These are phyloP conservation scores for Drosophila incognita DNA, from an alignment of 2,888 invertebrate species.

Conservation along the genomic window DNA sequence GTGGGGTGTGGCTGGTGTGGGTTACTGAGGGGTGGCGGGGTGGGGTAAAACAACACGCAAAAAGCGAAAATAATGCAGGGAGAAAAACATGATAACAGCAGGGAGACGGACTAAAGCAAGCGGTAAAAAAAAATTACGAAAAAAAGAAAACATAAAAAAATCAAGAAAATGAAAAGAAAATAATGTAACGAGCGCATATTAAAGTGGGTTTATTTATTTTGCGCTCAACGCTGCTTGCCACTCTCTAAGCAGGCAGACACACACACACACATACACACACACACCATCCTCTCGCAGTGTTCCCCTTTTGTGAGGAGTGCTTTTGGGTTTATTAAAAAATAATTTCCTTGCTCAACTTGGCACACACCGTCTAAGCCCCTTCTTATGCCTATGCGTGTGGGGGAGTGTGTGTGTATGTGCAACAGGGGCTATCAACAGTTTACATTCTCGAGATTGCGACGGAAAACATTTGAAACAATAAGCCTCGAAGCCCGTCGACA, in stretches of 20 bases:
- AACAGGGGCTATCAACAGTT: constrained; percentile 71
- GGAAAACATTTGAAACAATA: constrained; percentile 77
- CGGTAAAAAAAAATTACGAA: constrained; percentile 11
- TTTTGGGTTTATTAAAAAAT: constrained; percentile 81
- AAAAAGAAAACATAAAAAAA: constrained; percentile 49
- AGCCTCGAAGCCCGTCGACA: constrained; percentile 65
- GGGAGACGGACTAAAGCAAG: constrained; percentile 20
- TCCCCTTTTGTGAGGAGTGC: constrained; percentile 55
- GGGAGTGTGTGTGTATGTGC: constrained; percentile 17
- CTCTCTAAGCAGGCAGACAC: constrained; percentile 43
- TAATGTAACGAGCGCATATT: constrained; percentile 81
- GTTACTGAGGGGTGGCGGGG: neutral
- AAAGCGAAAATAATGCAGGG: constrained; percentile 28
- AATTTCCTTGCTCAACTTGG: constrained; percentile 77
- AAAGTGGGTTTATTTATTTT: constrained; percentile 81
- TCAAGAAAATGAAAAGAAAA: constrained; percentile 80
- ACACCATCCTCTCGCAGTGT: constrained; percentile 14
- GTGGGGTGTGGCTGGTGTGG: neutral
- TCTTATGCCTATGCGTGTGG: constrained; percentile 10
- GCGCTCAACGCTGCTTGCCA: constrained; percentile 73
- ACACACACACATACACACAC: neutral
- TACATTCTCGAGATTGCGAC: constrained; percentile 68
- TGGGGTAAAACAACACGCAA: constrained; percentile 47
- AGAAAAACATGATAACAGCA: constrained; percentile 62
- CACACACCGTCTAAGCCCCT: constrained; percentile 39